Conservation (phyloP, 2,797 vertebrate genomes). For the Acomys russatus region DNA sequence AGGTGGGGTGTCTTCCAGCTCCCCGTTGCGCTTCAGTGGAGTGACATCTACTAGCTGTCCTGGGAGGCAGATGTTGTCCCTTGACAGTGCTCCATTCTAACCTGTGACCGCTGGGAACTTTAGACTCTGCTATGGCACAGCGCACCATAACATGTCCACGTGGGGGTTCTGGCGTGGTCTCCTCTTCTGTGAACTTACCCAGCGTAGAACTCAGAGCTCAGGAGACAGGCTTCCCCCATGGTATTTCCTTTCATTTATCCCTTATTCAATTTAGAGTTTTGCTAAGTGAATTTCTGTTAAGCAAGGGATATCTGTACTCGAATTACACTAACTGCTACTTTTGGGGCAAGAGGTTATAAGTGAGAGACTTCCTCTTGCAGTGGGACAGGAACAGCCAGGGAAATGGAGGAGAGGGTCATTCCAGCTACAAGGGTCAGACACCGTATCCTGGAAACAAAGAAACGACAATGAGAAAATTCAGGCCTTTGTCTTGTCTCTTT, state of each 20-base stretch:
- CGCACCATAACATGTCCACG: background rate
- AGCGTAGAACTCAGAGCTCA: background rate
- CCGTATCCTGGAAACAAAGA: conserved; percentile 62
- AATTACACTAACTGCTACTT: conserved; percentile 70
- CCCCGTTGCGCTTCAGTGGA: background rate
- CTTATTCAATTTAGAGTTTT: conserved; percentile 55
- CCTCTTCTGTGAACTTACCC: background rate
- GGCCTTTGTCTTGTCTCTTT: conserved; percentile 69
- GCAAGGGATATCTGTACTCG: conserved; percentile 67
- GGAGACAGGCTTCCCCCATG: background rate
- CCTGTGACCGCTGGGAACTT: background rate
- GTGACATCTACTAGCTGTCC: background rate
- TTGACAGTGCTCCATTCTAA: background rate
- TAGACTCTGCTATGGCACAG: accelerated
- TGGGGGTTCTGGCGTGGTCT: background rate
- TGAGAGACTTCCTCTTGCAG: conserved; percentile 40
- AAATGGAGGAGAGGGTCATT: background rate
- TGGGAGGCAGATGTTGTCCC: background rate
- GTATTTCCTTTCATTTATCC: conserved; percentile 49
- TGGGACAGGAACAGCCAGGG: background rate
- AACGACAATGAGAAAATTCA: conserved; percentile 4
- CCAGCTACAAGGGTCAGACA: background rate
- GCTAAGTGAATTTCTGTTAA: conserved; percentile 67
- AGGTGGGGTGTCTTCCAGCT: background rate
- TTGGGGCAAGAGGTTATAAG: conserved; percentile 57